Conservation (phyloP, 2,797 vertebrate species). For the Notolabrus celidotus region DNA sequence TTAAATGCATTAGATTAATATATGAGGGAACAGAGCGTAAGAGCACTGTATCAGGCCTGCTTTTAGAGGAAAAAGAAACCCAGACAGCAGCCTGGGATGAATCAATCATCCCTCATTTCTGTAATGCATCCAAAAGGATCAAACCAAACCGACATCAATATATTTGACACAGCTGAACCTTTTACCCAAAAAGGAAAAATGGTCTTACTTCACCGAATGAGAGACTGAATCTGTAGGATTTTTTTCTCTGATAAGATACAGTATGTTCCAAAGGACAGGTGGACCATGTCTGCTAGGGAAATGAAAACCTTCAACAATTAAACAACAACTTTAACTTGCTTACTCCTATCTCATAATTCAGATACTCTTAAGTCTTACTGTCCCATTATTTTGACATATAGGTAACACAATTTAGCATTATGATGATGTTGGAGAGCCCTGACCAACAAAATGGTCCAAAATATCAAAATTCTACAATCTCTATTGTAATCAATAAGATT, state of each 20-base stretch:
- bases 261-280: not conserved
- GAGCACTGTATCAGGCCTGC: slow-evolving; percentile 32
- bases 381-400: not conserved
- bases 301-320: too few species aligned
- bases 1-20: slow-evolving; percentile 50
- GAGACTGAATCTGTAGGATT: not conserved
- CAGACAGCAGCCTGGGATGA: slow-evolving; percentile 11
- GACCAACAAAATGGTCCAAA: too few species aligned
- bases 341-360: not conserved
- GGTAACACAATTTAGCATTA: not conserved
- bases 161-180: slow-evolving; percentile 31
- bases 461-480: too few species aligned
- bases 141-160: slow-evolving; percentile 22
- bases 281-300: not conserved
- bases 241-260: slow-evolving; percentile 1
- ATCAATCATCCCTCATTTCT: slow-evolving; percentile 54
- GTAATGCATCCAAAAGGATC: slow-evolving; percentile 46
- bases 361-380: not conserved
- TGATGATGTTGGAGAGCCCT: not conserved
- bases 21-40: slow-evolving; percentile 29
- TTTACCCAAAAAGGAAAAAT: slow-evolving; percentile 14
- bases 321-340: not conserved
- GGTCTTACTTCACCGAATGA: not conserved
- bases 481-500: too few species aligned
- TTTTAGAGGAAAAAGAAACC: slow-evolving; percentile 53